Conservation (phyloP, 2,888 invertebrate species). For the Sesamia inferens region DNA sequence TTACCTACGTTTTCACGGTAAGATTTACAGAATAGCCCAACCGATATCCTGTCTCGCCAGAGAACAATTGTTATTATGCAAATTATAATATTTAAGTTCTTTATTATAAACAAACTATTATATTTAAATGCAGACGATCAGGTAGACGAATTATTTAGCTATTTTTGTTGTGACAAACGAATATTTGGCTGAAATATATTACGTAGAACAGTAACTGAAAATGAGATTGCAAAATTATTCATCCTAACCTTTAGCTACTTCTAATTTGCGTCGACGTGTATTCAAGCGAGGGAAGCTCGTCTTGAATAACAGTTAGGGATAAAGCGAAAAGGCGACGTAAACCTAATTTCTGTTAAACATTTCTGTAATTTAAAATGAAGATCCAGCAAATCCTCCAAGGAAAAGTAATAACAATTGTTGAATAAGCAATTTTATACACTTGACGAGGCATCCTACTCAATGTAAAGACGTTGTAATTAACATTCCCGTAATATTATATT, state of each 20-base stretch:
- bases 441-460: slow-evolving; percentile 43
- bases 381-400: slow-evolving; percentile 50
- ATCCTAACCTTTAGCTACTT: slow-evolving; percentile 17
- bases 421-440: slow-evolving; percentile 57
- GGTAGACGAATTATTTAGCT: background rate
- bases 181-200: background rate
- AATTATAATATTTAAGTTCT: background rate
- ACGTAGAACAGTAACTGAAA: background rate
- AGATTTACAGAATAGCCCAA: no score
- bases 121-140: background rate
- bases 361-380: slow-evolving; percentile 57
- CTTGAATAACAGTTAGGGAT: slow-evolving; percentile 46
- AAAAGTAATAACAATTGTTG: slow-evolving; percentile 57
- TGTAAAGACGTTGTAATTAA: slow-evolving; percentile 53
- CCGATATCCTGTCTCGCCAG: no score
- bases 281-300: slow-evolving; percentile 24
- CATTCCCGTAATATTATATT: slow-evolving; percentile 52
- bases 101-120: no score
- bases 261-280: slow-evolving; percentile 44
- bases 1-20: no score
- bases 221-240: slow-evolving; percentile 32
- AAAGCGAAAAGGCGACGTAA: slow-evolving; percentile 50
- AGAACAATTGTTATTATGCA: background rate
- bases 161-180: background rate
- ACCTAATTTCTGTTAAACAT: slow-evolving; percentile 58